Evolutionary conservation across 1,140 invertebrate species (phyloP).

Genomic region (Orchestia grillus): DNA sequence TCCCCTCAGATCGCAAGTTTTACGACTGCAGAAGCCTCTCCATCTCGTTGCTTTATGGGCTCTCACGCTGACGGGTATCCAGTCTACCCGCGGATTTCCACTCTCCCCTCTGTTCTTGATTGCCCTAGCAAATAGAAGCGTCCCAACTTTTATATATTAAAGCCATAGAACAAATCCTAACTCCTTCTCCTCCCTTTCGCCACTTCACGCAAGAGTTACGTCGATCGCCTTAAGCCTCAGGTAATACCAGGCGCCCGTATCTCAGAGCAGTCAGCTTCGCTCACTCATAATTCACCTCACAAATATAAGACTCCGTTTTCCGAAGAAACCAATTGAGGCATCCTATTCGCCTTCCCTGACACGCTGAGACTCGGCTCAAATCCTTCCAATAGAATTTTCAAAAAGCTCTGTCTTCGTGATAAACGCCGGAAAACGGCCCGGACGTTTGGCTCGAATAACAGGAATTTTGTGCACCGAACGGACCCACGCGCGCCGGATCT

Average conservation of each 20-base stretch:
- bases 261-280: not conserved
- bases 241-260: not conserved
- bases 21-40: conserved; percentile 27
- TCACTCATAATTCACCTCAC: conserved; percentile 8
- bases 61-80: conserved; percentile 11
- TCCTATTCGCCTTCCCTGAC: not conserved
- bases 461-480: not conserved
- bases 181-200: not conserved
- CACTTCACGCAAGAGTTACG: conserved; percentile 28
- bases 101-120: conserved; percentile 19
- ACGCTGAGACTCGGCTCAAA: conserved; percentile 15
- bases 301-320: conserved; percentile 36
- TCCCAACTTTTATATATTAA: conserved; percentile 49
- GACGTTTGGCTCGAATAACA: conserved; percentile 46
- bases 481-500: conserved; percentile 12
- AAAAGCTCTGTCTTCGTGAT: conserved; percentile 39
- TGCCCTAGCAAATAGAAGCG: conserved; percentile 39
- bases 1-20: conserved; percentile 38
- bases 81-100: conserved; percentile 25
- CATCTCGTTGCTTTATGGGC: conserved; percentile 27
- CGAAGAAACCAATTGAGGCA: conserved; percentile 27
- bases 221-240: conserved; percentile 28
- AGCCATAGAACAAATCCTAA: conserved; percentile 20
- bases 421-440: conserved; percentile 53
- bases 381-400: conserved; percentile 36